phyloP scores from a whole-genome alignment of 2,888 invertebrate species.

The Drosophila pullipes region DNA sequence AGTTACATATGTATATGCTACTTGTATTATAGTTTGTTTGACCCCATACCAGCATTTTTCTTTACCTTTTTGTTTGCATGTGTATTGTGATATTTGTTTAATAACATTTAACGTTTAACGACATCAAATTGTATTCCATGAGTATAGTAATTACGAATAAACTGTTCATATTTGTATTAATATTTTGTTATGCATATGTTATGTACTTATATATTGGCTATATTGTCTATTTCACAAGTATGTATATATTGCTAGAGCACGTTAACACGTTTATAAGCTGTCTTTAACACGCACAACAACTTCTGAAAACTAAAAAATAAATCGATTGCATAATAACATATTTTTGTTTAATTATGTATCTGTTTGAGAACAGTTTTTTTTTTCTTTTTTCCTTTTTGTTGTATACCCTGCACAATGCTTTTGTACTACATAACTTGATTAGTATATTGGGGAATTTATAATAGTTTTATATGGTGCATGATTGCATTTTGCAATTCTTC shows the following conservation, averaged over 20 bases:
- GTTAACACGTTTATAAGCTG: slow-evolving; percentile 41
- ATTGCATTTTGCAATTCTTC: slow-evolving; percentile 83
- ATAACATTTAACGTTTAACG: slow-evolving; percentile 56
- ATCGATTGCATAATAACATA: slow-evolving; percentile 21
- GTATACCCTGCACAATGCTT: slow-evolving; percentile 76
- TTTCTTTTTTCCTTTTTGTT: not conserved
- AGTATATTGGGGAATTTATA: slow-evolving; percentile 6
- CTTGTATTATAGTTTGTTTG: slow-evolving; percentile 80
- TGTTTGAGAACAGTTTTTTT: slow-evolving; percentile 14
- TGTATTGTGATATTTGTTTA: slow-evolving; percentile 25
- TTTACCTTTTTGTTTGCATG: slow-evolving; percentile 59
- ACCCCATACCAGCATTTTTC: slow-evolving; percentile 84
- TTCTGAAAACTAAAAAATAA: slow-evolving; percentile 61
- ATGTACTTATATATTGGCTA: slow-evolving; percentile 61
- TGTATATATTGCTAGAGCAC: slow-evolving; percentile 65
- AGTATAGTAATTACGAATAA: slow-evolving; percentile 22
- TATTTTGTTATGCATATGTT: slow-evolving; percentile 29
- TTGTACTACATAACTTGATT: slow-evolving; percentile 48
- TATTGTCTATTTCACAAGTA: slow-evolving; percentile 86
- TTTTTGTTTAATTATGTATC: slow-evolving; percentile 6
- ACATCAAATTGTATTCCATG: slow-evolving; percentile 36
- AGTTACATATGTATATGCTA: slow-evolving; percentile 14
- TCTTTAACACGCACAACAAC: slow-evolving; percentile 56
- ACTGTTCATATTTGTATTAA: slow-evolving; percentile 11
- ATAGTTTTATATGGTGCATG: slow-evolving; percentile 54